phyloP scores from a whole-genome alignment of 2,888 invertebrate genomes.

The Sussaba pulchella region DNA sequence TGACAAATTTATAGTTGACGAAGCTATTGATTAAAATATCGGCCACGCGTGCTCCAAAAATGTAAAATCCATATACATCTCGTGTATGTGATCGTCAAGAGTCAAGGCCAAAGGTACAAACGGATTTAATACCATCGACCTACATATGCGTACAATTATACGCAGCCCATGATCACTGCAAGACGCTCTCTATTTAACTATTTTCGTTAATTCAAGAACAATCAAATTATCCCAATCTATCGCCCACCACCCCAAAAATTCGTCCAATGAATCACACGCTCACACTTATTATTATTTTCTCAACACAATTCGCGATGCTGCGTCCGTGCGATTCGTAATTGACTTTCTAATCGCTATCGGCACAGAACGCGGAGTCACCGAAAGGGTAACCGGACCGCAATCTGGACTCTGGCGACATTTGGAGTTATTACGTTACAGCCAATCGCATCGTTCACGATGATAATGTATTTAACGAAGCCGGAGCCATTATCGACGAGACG shows the following conservation, averaged over 20 bases:
- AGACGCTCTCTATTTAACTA: too few species aligned
- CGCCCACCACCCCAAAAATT: too few species aligned
- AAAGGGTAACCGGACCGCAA: not conserved
- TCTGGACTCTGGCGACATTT: conserved; percentile 5
- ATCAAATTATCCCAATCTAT: too few species aligned
- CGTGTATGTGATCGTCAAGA: not conserved
- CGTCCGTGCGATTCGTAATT: not conserved
- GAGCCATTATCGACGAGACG: conserved; percentile 23
- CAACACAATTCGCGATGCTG: too few species aligned
- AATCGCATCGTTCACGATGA: conserved; percentile 18
- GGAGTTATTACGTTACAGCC: not conserved
- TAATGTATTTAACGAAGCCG: conserved; percentile 33
- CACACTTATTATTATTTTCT: too few species aligned
- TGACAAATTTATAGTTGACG: too few species aligned
- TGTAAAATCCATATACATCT: conserved; percentile 13
- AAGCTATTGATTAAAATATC: too few species aligned
- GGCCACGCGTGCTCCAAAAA: conserved; percentile 8
- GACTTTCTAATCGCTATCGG: conserved; percentile 13
- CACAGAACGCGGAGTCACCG: not conserved
- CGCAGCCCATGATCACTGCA: too few species aligned
- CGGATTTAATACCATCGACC: not conserved
- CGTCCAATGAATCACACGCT: too few species aligned
- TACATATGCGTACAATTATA: not conserved
- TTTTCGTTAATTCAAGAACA: too few species aligned
- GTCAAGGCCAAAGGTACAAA: conserved; percentile 20